These are phyloP conservation scores for Marmota monax DNA, from an alignment of 2,113 vertebrate species.

Conservation along the genomic window DNA sequence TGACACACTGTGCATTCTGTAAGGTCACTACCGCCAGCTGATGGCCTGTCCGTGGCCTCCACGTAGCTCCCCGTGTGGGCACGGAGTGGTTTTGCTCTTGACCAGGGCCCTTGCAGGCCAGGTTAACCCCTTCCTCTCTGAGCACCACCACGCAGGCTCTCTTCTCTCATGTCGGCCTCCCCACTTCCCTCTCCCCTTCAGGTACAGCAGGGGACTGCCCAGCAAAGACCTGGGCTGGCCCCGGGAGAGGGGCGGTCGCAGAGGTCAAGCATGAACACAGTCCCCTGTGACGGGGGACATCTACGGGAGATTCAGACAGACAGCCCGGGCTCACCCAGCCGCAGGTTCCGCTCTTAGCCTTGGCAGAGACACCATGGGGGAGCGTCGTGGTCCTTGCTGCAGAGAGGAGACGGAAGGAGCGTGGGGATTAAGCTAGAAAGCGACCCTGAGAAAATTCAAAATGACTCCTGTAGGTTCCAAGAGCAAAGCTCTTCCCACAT, in stretches of 20 bases:
- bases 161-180: not conserved
- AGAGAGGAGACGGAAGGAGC: not conserved
- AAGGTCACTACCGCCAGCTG: too few relatives aligned
- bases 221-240: too few relatives aligned
- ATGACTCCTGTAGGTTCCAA: not conserved
- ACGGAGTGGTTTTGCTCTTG: not conserved
- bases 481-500: not conserved
- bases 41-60: too few relatives aligned
- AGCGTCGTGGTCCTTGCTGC: not conserved
- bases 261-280: not conserved
- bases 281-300: not conserved
- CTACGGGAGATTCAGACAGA: rapidly evolving
- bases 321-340: rapidly evolving
- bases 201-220: too few relatives aligned
- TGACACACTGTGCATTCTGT: too few relatives aligned
- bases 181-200: not conserved
- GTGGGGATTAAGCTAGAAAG: not conserved
- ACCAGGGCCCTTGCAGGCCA: too few relatives aligned
- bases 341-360: not conserved
- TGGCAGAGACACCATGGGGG: not conserved
- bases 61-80: too few relatives aligned
- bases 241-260: too few relatives aligned
- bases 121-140: not conserved
- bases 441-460: not conserved
- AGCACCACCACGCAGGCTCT: too few relatives aligned